Base-by-base conservation (phyloP, 1,140 invertebrate genomes). In the Reticulitermes speratus region DNA sequence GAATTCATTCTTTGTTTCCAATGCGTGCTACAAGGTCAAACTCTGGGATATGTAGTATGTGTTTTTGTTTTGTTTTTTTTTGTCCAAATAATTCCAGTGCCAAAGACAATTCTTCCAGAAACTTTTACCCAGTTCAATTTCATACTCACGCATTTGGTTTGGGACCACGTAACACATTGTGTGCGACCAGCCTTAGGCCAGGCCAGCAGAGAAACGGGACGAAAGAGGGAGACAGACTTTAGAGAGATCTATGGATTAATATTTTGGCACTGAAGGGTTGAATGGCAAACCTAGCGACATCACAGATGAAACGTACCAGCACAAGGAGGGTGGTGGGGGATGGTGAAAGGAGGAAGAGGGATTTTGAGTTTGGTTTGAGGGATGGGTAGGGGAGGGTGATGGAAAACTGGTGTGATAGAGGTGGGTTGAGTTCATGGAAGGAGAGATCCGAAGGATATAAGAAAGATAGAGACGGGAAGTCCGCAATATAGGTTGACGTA, bases 191-290 rank as follows among this genome's bases (percentile, higher is more conserved):
- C 55, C 55, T 83, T 30, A 55, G 21, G 32, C 38, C 45, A 85
- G 55, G 52, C 25, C 45, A 75, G 44, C 59, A 75, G 65, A 75
- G 65, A 75, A 75, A 44, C n/a, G 38, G 52, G 48, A 83, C 12
- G 32, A 32, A 52, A 87, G 45, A 69, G 55, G n/a, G 52, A 52
- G 81, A 55, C 52, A 69, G 86, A 84, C 21, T 45, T 84, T 32
- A 44, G 65, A 65, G 86, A 87, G 86, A 87, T 84, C 83, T 87
- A 87, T 87, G 86, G 86, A 84, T 87, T 87, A 87, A 87, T 87
- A 87, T 87, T 87, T 87, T 87, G 86, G 86, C 86, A 87, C 55
- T 84, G 86, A 87, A 87, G 86, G 86, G 86, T 85, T 84, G 44
- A 65, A 87, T 85, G 59, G 86, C 45, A 85, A 87, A 84, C 44